phyloP scores from a whole-genome alignment of 2,797 vertebrate genomes.

The Hippoglossus hippoglossus region DNA sequence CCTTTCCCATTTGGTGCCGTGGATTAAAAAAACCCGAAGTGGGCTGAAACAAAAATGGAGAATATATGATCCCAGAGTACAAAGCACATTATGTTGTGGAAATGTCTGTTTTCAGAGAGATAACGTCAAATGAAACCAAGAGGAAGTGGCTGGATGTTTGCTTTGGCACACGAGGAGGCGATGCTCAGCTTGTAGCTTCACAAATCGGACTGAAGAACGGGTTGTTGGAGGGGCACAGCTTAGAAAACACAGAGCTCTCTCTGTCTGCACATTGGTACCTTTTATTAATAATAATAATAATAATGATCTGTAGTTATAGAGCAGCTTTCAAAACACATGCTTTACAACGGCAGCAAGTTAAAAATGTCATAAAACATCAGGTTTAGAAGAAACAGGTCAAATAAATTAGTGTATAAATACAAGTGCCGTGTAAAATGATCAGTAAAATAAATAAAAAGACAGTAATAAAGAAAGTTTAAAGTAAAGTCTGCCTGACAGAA shows the following conservation, averaged over 20 bases:
- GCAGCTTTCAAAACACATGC: too few species aligned
- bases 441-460: too few species aligned
- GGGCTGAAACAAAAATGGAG: constrained; percentile 8
- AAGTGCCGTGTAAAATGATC: too few species aligned
- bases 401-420: too few species aligned
- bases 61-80: constrained; percentile 8
- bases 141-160: constrained; percentile 61
- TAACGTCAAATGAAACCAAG: constrained; percentile 47
- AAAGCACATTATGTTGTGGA: constrained; percentile 36
- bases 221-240: too few species aligned
- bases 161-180: constrained; percentile 40
- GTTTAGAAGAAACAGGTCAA: too few species aligned
- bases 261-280: too few species aligned
- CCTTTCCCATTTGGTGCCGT: constrained; percentile 9
- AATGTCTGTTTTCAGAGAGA: constrained; percentile 66
- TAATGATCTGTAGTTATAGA: too few species aligned
- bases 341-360: too few species aligned
- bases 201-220: constrained; percentile 14
- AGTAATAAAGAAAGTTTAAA: too few species aligned
- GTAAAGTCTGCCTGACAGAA: too few species aligned
- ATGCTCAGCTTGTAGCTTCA: constrained; percentile 15
- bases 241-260: constrained; percentile 17
- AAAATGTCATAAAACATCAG: too few species aligned
- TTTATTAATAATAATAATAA: background rate
- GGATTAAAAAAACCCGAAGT: background rate